Evolutionary conservation across 2,113 vertebrate genomes (phyloP).

Genomic region (Dolichotis patagonum): DNA sequence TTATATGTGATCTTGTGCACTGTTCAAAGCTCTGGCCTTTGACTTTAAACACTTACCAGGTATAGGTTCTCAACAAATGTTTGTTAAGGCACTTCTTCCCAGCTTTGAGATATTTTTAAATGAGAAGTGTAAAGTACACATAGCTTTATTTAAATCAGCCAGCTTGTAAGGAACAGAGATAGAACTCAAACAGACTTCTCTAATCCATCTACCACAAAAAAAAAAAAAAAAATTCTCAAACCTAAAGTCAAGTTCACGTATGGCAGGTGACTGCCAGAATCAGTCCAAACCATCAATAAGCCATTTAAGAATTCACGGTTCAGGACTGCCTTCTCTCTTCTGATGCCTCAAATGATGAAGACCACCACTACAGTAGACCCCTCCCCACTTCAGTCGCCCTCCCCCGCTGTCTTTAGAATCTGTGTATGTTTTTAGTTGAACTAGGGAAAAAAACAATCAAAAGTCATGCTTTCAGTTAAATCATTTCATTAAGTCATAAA

Average conservation of each 20-base stretch:
- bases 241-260: not conserved
- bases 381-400: rapidly evolving
- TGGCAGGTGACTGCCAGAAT: not conserved
- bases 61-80: not conserved
- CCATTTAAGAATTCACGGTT: not conserved
- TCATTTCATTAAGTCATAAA: conserved; percentile 14
- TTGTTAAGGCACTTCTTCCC: not conserved
- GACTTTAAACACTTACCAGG: not conserved
- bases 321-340: not conserved
- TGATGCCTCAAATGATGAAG: not conserved
- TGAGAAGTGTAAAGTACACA: not conserved
- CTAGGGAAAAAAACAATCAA: not conserved
- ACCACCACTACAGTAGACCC: not conserved
- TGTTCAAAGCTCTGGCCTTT: not conserved
- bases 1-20: not conserved
- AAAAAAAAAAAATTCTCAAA: not conserved
- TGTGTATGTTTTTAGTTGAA: not conserved
- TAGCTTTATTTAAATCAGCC: not conserved
- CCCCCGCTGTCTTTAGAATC: not conserved
- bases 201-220: not conserved
- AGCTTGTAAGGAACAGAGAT: not conserved
- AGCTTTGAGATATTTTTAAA: not conserved
- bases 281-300: not conserved
- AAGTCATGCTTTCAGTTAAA: not conserved
- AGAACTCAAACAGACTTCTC: not conserved